phyloP scores from a whole-genome alignment of 2,888 invertebrate species.

The Muschampia staudingeri region DNA sequence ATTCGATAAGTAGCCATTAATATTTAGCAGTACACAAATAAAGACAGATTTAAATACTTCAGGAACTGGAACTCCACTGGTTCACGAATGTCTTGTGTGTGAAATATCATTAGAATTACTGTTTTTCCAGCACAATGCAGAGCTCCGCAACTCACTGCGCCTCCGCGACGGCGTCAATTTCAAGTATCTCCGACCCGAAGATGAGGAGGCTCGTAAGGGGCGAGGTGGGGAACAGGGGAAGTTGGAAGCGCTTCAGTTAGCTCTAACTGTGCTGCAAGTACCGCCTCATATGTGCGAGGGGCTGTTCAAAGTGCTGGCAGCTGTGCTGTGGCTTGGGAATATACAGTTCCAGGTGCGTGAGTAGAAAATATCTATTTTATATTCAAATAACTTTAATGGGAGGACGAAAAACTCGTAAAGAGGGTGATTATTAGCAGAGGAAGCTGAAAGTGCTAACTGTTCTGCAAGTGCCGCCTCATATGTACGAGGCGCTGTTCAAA shows the following conservation, averaged over 20 bases:
- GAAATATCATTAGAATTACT: neutral
- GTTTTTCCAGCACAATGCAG: slow-evolving; percentile 92
- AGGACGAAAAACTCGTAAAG: too few relatives aligned
- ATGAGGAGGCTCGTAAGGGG: slow-evolving; percentile 89
- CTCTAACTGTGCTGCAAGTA: slow-evolving; percentile 97
- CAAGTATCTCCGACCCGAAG: slow-evolving; percentile 96
- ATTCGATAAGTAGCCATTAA: too few relatives aligned
- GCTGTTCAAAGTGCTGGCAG: slow-evolving; percentile 96
- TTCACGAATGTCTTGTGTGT: neutral
- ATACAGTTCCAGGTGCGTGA: slow-evolving; percentile 93
- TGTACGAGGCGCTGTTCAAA: slow-evolving; percentile 97
- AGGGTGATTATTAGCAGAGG: slow-evolving; percentile 72
- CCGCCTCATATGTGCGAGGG: slow-evolving; percentile 97
- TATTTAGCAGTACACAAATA: too few relatives aligned
- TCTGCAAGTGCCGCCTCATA: slow-evolving; percentile 95
- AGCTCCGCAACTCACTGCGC: slow-evolving; percentile 94
- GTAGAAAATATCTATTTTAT: neutral
- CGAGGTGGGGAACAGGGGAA: slow-evolving; percentile 87
- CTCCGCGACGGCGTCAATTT: slow-evolving; percentile 95
- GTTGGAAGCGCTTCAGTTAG: slow-evolving; percentile 96
- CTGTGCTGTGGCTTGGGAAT: slow-evolving; percentile 98
- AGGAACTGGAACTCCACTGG: neutral
- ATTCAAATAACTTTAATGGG: neutral
- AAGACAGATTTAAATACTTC: too few relatives aligned
- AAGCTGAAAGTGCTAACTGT: slow-evolving; percentile 97